These are phyloP conservation scores for Alexandromys oeconomus DNA, from an alignment of 2,797 vertebrate genomes.

Conservation along the genomic window DNA sequence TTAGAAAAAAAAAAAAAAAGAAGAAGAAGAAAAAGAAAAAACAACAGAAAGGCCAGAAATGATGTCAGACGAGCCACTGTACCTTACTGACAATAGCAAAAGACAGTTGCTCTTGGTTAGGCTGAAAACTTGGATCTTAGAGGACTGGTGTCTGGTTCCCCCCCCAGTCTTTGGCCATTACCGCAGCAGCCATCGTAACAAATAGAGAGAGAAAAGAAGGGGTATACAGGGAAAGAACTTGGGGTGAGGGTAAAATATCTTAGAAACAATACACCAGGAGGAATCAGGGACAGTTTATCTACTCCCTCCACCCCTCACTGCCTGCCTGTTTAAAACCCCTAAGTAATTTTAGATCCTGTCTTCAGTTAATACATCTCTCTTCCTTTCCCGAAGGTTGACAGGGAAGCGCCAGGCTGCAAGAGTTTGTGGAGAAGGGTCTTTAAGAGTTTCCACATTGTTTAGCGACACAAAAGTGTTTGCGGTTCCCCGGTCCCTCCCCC, in stretches of 20 bases:
- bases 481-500: slow-evolving; percentile 84
- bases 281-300: slow-evolving; percentile 88
- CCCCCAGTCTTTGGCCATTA: not conserved
- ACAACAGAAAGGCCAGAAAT: not conserved
- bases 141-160: not conserved
- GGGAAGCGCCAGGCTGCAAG: slow-evolving; percentile 87
- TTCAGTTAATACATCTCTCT: slow-evolving; percentile 90
- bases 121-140: not conserved
- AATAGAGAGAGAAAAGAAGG: slow-evolving; percentile 74
- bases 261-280: slow-evolving; percentile 85
- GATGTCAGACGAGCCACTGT: not conserved
- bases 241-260: slow-evolving; percentile 75
- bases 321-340: slow-evolving; percentile 88
- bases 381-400: slow-evolving; percentile 89
- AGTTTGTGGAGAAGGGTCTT: slow-evolving; percentile 86
- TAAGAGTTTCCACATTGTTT: slow-evolving; percentile 89
- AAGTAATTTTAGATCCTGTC: slow-evolving; percentile 90
- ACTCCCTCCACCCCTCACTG: slow-evolving; percentile 80
- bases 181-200: slow-evolving; percentile 62
- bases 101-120: not conserved
- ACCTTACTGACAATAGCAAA: not conserved
- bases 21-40: no score
- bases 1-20: not conserved
- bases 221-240: not conserved
- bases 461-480: slow-evolving; percentile 85